Conservation (phyloP, 2,888 invertebrate species). For the Blera fallax region DNA sequence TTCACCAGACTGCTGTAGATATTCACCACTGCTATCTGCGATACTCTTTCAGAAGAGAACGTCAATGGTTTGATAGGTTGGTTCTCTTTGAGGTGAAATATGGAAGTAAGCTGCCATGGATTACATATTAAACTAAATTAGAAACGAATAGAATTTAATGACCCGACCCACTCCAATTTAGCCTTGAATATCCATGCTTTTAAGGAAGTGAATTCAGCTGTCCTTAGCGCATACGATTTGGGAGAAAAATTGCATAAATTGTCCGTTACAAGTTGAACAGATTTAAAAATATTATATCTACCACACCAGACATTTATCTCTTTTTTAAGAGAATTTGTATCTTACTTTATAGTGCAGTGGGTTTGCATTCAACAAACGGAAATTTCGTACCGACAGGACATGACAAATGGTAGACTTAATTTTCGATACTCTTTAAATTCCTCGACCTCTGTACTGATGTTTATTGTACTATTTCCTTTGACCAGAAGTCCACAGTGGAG, state of each 20-base stretch:
- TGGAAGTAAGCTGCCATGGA: neutral
- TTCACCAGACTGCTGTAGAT: slow-evolving; percentile 20
- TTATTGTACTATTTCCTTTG: no score
- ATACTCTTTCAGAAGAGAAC: neutral
- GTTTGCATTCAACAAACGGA: neutral
- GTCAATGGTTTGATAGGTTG: neutral
- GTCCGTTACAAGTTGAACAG: slow-evolving; percentile 4
- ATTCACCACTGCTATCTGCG: slow-evolving; percentile 3
- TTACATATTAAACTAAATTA: neutral
- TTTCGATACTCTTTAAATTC: no score
- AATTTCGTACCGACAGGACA: no score
- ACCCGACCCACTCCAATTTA: no score
- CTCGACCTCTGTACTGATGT: no score
- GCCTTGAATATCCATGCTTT: no score
- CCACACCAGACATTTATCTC: neutral
- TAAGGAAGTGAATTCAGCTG: no score
- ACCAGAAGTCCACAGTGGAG: no score
- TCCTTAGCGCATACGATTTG: neutral
- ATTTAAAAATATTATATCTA: neutral
- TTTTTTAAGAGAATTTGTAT: neutral
- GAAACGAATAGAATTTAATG: neutral
- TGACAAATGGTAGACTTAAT: no score
- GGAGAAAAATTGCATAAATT: neutral
- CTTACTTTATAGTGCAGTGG: neutral
- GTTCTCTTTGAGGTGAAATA: neutral